These are phyloP conservation scores for Villa cingulata DNA, from an alignment of 2,888 invertebrate species.

Conservation along the genomic window DNA sequence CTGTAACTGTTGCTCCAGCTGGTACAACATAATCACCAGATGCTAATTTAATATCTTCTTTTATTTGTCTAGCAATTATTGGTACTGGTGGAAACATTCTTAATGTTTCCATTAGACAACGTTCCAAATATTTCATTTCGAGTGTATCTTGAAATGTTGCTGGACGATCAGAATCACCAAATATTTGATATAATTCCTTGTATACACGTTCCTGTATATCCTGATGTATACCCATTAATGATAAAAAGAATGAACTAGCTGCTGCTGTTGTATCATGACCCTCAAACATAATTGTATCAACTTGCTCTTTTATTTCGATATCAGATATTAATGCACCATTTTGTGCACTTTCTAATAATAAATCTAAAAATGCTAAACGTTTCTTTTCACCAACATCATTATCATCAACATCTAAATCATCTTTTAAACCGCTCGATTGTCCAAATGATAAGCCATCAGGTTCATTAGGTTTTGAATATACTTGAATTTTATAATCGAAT, in stretches of 20 bases:
- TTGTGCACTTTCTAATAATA: slow-evolving; percentile 64
- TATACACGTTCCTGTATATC: slow-evolving; percentile 58
- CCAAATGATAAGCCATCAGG: slow-evolving; percentile 59
- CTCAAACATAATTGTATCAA: slow-evolving; percentile 78
- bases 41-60: slow-evolving; percentile 57
- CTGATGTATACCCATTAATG: slow-evolving; percentile 59
- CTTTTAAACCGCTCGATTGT: slow-evolving; percentile 57
- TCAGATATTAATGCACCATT: slow-evolving; percentile 58
- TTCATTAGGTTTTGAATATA: slow-evolving; percentile 21
- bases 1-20: slow-evolving; percentile 51
- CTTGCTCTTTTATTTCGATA: slow-evolving; percentile 70
- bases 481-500: slow-evolving; percentile 17
- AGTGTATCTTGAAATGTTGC: slow-evolving; percentile 68
- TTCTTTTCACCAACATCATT: slow-evolving; percentile 68
- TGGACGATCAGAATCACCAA: slow-evolving; percentile 60
- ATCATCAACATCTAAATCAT: slow-evolving; percentile 67
- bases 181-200: slow-evolving; percentile 60
- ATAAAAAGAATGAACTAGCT: slow-evolving; percentile 68
- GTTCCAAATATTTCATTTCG: slow-evolving; percentile 75
- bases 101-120: slow-evolving; percentile 67
- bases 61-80: slow-evolving; percentile 56
- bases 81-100: slow-evolving; percentile 69
- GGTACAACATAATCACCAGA: slow-evolving; percentile 54
- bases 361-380: slow-evolving; percentile 75
- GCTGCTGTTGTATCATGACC: slow-evolving; percentile 74